These are phyloP conservation scores for Vombatus ursinus DNA, from an alignment of 2,113 vertebrate species.

Conservation along the genomic window DNA sequence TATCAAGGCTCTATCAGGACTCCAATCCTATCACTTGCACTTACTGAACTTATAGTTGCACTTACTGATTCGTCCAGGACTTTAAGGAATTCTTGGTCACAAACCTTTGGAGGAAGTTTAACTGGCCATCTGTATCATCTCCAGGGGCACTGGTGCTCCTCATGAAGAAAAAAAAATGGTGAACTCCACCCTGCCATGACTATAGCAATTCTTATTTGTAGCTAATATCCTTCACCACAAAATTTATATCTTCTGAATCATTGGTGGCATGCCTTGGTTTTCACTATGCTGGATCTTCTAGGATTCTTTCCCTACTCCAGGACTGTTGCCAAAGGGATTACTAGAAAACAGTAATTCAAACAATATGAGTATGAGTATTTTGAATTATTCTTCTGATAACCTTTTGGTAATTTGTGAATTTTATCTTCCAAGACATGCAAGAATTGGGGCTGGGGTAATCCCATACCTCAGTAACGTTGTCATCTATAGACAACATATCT, in stretches of 20 bases:
- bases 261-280: neutral
- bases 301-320: neutral
- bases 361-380: neutral
- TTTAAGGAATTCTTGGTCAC: neutral
- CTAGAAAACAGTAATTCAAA: neutral
- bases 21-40: neutral
- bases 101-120: neutral
- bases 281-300: neutral
- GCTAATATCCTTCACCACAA: neutral
- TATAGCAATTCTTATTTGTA: neutral
- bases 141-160: neutral
- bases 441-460: neutral
- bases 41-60: too few relatives aligned
- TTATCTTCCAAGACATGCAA: neutral
- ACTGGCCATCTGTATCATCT: neutral
- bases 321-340: neutral
- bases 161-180: neutral
- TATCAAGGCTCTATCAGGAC: neutral
- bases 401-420: neutral
- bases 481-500: neutral
- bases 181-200: neutral
- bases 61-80: neutral
- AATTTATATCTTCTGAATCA: neutral
- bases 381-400: neutral
- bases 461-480: neutral